phyloP scores from a whole-genome alignment of 2,113 vertebrate species.

The Redunca redunca region DNA sequence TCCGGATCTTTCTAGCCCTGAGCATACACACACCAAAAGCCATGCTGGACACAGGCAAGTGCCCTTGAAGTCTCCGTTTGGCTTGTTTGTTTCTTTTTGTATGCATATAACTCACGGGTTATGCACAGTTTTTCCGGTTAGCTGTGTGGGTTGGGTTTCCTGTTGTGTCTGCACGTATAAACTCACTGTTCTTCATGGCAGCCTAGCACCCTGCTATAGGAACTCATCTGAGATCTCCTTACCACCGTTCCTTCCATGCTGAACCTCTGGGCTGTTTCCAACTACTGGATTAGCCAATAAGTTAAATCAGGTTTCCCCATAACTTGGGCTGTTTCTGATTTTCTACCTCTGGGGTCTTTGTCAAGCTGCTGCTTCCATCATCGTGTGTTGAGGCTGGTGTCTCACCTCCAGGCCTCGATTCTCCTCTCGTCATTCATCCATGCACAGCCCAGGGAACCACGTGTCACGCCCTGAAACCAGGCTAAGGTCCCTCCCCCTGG shows the following conservation, averaged over 20 bases:
- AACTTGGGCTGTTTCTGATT: accelerated
- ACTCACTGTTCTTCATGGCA: background rate
- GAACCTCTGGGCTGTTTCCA: background rate
- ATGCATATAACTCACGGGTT: accelerated
- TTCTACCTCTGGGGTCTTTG: background rate
- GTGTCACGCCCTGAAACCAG: accelerated
- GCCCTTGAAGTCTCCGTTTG: accelerated
- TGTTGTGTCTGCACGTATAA: accelerated
- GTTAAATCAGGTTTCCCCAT: background rate
- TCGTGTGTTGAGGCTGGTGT: accelerated
- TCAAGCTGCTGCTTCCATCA: accelerated
- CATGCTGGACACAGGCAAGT: accelerated
- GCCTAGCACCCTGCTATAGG: accelerated
- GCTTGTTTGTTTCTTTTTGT: too few relatives aligned
- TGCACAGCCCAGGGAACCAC: background rate
- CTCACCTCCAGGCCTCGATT: accelerated
- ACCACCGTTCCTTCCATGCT: accelerated
- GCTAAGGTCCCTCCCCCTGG: accelerated
- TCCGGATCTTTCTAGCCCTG: background rate
- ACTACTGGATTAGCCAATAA: background rate
- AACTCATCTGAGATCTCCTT: background rate
- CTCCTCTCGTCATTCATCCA: accelerated
- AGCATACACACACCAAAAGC: accelerated
- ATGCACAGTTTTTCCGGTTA: accelerated
- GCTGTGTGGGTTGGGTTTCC: background rate